phyloP scores from a whole-genome alignment of 2,888 invertebrate species.

The Camponotus fellah region DNA sequence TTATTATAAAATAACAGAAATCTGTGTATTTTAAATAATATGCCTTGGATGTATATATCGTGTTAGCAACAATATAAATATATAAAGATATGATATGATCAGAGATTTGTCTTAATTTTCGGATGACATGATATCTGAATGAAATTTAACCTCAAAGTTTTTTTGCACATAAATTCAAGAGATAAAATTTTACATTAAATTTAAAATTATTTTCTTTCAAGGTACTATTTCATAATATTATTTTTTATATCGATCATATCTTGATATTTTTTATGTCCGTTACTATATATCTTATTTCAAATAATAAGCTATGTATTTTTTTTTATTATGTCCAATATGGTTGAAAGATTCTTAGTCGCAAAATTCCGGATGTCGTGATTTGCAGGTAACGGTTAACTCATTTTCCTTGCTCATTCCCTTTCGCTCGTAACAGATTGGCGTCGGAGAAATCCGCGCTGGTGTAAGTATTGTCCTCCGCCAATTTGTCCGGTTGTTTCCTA shows the following conservation, averaged over 20 bases:
- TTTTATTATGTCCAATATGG: slow-evolving; percentile 10
- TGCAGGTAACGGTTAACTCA: slow-evolving; percentile 78
- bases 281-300: slow-evolving; percentile 7
- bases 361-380: slow-evolving; percentile 73
- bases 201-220: too few species aligned
- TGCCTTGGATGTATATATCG: too few species aligned
- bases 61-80: too few species aligned
- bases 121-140: too few species aligned
- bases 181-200: too few species aligned
- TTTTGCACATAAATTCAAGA: too few species aligned
- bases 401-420: slow-evolving; percentile 69
- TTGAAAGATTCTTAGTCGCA: slow-evolving; percentile 64
- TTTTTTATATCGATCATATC: background rate
- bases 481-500: slow-evolving; percentile 31
- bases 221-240: background rate
- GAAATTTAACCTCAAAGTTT: too few species aligned
- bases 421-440: slow-evolving; percentile 65
- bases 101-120: too few species aligned
- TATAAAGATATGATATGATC: too few species aligned
- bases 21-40: too few species aligned
- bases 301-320: slow-evolving; percentile 9
- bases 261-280: slow-evolving; percentile 3
- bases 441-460: slow-evolving; percentile 54
- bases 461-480: slow-evolving; percentile 62
- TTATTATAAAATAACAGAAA: too few species aligned